Conservation (phyloP, 2,888 invertebrate genomes). For the Tipula confusa region DNA sequence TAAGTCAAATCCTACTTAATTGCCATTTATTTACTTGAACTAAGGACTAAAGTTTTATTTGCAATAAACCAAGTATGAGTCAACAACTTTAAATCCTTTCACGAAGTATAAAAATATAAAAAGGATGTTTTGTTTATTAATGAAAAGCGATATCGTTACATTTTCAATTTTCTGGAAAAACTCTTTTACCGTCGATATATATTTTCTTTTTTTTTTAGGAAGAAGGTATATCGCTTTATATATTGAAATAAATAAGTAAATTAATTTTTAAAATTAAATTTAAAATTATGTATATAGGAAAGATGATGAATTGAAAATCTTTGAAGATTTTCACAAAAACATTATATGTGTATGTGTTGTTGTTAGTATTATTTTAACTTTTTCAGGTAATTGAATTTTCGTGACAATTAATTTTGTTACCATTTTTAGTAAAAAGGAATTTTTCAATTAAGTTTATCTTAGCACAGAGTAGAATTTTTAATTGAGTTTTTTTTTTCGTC, state of each 20-base stretch:
- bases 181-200: background rate
- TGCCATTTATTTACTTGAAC: too few relatives aligned
- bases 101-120: background rate
- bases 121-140: background rate
- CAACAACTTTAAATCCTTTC: background rate
- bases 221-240: background rate
- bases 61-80: background rate
- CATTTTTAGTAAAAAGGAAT: background rate
- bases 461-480: background rate
- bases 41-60: too few relatives aligned
- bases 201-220: background rate
- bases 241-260: background rate
- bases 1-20: too few relatives aligned
- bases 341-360: background rate
- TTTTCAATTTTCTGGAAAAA: background rate
- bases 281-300: background rate
- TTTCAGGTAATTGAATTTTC: slow-evolving; percentile 20
- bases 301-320: slow-evolving; percentile 25
- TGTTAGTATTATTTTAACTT: background rate
- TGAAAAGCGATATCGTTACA: background rate
- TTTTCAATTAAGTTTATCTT: background rate
- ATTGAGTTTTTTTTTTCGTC: background rate
- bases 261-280: background rate
- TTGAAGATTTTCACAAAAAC: background rate
- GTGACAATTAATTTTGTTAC: background rate